Evolutionary conservation across 2,113 vertebrate species (phyloP), one percentile per base, ranked within the genome.

Genomic region (Capreolus pygargus): DNA sequence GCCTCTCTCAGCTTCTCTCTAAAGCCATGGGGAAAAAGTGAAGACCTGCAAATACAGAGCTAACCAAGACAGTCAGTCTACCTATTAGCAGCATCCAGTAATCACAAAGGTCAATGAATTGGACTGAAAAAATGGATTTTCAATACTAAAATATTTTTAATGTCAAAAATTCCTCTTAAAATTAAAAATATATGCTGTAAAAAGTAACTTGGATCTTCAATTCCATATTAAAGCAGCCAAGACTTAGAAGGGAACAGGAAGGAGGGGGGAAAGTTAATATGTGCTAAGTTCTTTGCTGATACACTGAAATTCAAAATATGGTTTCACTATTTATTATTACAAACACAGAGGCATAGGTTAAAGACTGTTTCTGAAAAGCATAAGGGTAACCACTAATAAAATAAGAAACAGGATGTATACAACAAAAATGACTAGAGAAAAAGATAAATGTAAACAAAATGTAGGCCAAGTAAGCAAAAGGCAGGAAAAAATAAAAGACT

Each of bases 381-480:
- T 70, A 58, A 52, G 36, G 5, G 12, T 76, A 89, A 67, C 25
- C 9, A 92, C 21, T 64, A 78, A 88, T 33, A 89, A 60, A 45
- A 84, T 54, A 58, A 95, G 79, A 97, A 90, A 52, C 55, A 96
- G 54, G 52, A 89, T 83, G 13, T 55, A 92, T 70, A 67, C 4
- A 30, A 52, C 74, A 64, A 50, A 90, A 95, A 86, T 91, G 57
- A 54, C 60, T 83, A 88, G 28, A 47, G 10, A 95, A 10, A 50
- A 50, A 76, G 16, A 86, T n/a, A 93, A 93, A 84, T 17, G 3
- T 70, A 93, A 94, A 84, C 39, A 82, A 94, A 89, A 81, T 50
- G 50, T 76, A 87, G 92, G n/a, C 43, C 50, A 96, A 91, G 85
- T 64, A 96, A 89, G 78, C 67, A 96, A 96, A 97, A n/a, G 25